These are phyloP conservation scores for Ornithoptera priamus DNA, from an alignment of 2,888 invertebrate genomes.

Conservation along the genomic window DNA sequence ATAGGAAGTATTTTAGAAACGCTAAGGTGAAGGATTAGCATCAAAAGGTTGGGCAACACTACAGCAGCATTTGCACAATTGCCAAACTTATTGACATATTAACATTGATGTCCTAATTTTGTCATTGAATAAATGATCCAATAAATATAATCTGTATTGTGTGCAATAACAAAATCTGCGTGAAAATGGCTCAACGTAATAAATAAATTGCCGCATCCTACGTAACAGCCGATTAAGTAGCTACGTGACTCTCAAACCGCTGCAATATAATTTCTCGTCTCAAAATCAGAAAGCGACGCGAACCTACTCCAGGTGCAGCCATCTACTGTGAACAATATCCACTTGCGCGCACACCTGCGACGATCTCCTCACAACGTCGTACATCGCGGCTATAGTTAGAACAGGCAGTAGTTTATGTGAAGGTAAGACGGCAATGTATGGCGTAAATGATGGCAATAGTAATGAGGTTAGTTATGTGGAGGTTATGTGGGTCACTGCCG, in stretches of 20 bases:
- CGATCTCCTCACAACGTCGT: conserved; percentile 30
- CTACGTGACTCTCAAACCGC: conserved; percentile 69
- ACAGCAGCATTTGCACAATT: too few species aligned
- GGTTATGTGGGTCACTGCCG: conserved; percentile 76
- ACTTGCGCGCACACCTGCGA: conserved; percentile 27
- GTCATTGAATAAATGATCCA: background rate
- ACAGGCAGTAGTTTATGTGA: conserved; percentile 36
- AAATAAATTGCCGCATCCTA: conserved; percentile 60
- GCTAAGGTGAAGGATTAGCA: too few species aligned
- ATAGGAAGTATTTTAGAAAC: too few species aligned
- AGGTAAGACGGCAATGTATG: conserved; percentile 38
- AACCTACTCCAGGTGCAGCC: conserved; percentile 41
- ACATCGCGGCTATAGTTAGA: conserved; percentile 40
- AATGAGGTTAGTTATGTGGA: conserved; percentile 65
- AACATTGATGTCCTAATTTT: too few species aligned
- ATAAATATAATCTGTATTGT: background rate
- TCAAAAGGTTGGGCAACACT: too few species aligned
- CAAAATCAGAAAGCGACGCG: conserved; percentile 78
- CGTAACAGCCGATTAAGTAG: conserved; percentile 66
- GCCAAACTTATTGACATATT: too few species aligned
- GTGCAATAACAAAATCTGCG: conserved; percentile 39
- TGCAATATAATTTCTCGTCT: conserved; percentile 61
- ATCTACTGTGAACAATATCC: conserved; percentile 36
- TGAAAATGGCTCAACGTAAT: conserved; percentile 47
- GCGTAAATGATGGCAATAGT: conserved; percentile 34